Evolutionary conservation across 2,113 vertebrate species (phyloP), one percentile per base, ranked within the genome.

Genomic region (Cyanoramphus novaezelandiae): DNA sequence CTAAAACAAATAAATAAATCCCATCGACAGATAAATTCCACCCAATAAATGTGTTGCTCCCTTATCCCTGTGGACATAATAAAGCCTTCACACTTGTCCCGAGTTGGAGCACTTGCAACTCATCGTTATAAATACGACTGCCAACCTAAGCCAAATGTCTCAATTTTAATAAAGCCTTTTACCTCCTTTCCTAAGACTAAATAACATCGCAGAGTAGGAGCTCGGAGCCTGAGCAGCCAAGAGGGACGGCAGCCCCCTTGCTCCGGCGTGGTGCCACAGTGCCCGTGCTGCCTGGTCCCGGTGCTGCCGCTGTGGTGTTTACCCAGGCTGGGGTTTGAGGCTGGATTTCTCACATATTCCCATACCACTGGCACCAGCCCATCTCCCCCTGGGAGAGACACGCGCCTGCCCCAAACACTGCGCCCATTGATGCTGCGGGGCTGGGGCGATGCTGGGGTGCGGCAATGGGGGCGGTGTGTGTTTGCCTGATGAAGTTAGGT

Each of bases 381-480:
- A 33, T 21, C 62, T 21, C 50, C 95, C 93, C 92, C 27, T 0
- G 49, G 92, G 95, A 87, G 53, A 27, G 20, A 39, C 78, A 33
- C 69, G 24, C 31, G 79, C 88, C 86, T 29, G 57, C 39, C 82
- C 94, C 77, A 19, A 86, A 98, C 97, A 97, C 91, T 96, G 93
- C 29, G 15, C 82, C 85, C 96, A 95, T 97, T 97, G 97, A 97
- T 44, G 85, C 81, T 0, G 62, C 4, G 14, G 65, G 92, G 88
- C 86, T 6, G 88, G 91, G 90, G 87, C 17, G 60, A 50, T 82
- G 80, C 64, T 4, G 84, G 57, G 67, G 8, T 1, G 35, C 20
- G 17, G n/a, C 3, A 20, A 60, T 55, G 29, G 5, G 41, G 24
- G 50, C 2, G 11, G 23, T 57, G 43, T 28, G 90, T 72, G 71